Conservation (phyloP, 2,797 vertebrate species). For the Mormyrops boulengeri region DNA sequence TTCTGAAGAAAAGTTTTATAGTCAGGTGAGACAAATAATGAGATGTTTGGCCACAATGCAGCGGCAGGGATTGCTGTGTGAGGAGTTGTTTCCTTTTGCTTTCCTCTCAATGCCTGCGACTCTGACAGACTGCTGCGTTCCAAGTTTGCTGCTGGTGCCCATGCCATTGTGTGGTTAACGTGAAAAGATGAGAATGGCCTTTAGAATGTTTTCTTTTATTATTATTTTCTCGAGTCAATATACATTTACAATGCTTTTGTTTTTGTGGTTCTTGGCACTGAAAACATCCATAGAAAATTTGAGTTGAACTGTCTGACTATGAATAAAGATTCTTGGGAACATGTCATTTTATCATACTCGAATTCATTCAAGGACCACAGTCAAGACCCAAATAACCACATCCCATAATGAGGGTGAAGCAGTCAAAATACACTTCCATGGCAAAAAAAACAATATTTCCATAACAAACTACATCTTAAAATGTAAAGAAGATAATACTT, state of each 20-base stretch:
- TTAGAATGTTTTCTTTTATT: no score
- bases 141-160: no score
- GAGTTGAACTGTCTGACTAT: neutral
- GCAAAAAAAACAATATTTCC: neutral
- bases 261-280: neutral
- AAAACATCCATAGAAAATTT: neutral
- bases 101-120: no score
- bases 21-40: no score
- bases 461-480: neutral
- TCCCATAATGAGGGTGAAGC: neutral
- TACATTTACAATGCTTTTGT: slow-evolving; percentile 32
- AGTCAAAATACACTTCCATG: neutral
- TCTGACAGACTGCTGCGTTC: no score
- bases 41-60: no score
- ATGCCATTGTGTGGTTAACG: no score
- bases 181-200: no score
- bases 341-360: neutral
- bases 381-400: neutral
- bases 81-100: no score
- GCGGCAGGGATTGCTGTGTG: no score
- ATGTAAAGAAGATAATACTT: neutral
- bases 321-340: neutral
- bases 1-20: no score
- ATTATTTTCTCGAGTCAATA: no score
- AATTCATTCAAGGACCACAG: neutral